A percentile compares a stretch with the other conserved stretches of the same genome.
These are phyloP conservation scores for Lutraria rhynchaena DNA, from an alignment of 1,140 invertebrate species.

Conservation along the genomic window DNA sequence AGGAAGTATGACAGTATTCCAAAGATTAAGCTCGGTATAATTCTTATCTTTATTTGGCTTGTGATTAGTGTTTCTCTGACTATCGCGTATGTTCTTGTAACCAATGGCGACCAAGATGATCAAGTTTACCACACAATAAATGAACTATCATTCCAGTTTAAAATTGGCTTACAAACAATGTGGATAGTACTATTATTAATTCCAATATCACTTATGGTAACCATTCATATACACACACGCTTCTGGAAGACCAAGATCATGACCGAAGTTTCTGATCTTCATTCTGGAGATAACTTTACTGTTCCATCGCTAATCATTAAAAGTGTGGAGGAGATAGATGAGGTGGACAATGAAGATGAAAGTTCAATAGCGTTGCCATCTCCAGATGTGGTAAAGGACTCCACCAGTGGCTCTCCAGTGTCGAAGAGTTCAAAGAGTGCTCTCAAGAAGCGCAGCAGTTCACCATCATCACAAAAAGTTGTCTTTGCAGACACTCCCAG, in stretches of 20 bases:
- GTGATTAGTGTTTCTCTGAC: slow-evolving; percentile 37
- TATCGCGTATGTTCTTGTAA: slow-evolving; percentile 37
- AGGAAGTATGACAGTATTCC: slow-evolving; percentile 59
- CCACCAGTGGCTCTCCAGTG: slow-evolving; percentile 10
- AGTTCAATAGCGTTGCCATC: slow-evolving; percentile 46
- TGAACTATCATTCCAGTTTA: slow-evolving; percentile 49
- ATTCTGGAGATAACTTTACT: slow-evolving; percentile 56
- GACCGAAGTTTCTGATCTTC: slow-evolving; percentile 34
- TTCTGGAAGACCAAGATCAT: slow-evolving; percentile 40
- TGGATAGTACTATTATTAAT: slow-evolving; percentile 47
- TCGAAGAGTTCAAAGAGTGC: slow-evolving; percentile 52
- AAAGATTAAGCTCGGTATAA: slow-evolving; percentile 50
- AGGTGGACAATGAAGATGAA: slow-evolving; percentile 45
- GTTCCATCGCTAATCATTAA: slow-evolving; percentile 68
- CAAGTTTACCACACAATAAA: slow-evolving; percentile 28
- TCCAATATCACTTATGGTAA: slow-evolving; percentile 30
- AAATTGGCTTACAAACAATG: slow-evolving; percentile 43
- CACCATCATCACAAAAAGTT: slow-evolving; percentile 54
- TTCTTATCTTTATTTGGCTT: slow-evolving; percentile 49
- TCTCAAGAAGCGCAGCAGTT: slow-evolving; percentile 43
- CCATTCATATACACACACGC: slow-evolving; percentile 18
- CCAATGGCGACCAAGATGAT: slow-evolving; percentile 23
- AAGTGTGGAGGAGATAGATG: slow-evolving; percentile 61
- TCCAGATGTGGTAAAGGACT: slow-evolving; percentile 37
- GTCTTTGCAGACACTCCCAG: slow-evolving; percentile 48